Evolutionary conservation across 2,113 vertebrate species (phyloP), one percentile per base, ranked within the genome.

Genomic region (Pygathrix nemaeus): DNA sequence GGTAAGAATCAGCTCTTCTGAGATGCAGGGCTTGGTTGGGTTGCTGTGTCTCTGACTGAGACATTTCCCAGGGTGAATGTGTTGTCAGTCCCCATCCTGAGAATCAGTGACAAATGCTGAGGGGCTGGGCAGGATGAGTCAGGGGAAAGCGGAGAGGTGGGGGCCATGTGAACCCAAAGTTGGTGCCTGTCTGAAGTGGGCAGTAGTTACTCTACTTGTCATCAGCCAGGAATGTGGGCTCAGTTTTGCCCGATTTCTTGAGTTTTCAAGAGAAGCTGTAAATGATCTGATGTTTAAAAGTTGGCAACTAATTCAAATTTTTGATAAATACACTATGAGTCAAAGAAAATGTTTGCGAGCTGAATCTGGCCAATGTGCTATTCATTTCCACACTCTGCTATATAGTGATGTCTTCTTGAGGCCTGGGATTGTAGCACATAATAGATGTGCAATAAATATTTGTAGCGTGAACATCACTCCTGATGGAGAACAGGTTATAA

Each of bases 251-350:
- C 94, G 80, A 92, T 97, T 95, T 95, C 94, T 92, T 90, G 83
- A 90, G 68, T 97, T 97, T 97, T 96, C n/a, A 90, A 95, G 93
- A 96, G 95, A 96, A 90, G 90, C 80, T 96, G 79, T 43, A 94
- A 93, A 78, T 72, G 59, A 86, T 86, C 73, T 79, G 88, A 76
- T 94, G 55, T 79, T 94, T 92, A 76, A 79, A 96, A 97, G 89
- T 87, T 97, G 94, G 97, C 95, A 96, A 66, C 61, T 57, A 57
- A 80, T 81, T 90, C 70, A n/a, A 68, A 75, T 61, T 92, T 96
- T 96, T 97, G 92, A 95, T 96, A 89, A 93, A 96, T 93, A 81
- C 1, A 59, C 68, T 87, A 66, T 95, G 92, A 81, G 61, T 87
- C 87, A 83, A 88, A 83, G n/a, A 38, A 81, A 96, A 76, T 50